Conservation (phyloP, 2,888 invertebrate species). For the Callyntrura sp. region DNA sequence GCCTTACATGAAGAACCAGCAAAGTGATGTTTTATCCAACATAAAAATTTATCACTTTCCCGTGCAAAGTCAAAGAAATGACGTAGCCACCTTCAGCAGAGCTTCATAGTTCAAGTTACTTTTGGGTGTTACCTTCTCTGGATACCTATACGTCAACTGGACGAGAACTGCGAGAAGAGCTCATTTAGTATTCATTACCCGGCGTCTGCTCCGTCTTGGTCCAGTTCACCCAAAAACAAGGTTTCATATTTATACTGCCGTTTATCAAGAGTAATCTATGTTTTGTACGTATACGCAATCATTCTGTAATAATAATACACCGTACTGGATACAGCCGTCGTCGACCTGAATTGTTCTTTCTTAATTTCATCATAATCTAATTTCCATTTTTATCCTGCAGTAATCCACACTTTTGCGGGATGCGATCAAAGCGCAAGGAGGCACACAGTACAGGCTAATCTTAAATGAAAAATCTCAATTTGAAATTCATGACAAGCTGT, state of each 20-base stretch:
- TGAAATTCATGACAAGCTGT: conserved; percentile 78
- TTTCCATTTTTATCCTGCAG: conserved; percentile 35
- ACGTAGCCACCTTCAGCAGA: neutral
- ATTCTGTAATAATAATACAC: conserved; percentile 5
- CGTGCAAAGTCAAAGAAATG: neutral
- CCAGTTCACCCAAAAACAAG: conserved; percentile 59
- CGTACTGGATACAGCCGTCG: neutral
- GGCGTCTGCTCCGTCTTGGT: conserved; percentile 59
- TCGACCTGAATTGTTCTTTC: conserved; percentile 1
- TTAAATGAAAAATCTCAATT: conserved; percentile 68
- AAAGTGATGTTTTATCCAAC: neutral
- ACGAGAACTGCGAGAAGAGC: conserved; percentile 45
- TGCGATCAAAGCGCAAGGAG: conserved; percentile 53
- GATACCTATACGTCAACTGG: neutral
- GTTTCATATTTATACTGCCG: conserved; percentile 38
- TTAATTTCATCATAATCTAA: conserved; percentile 64
- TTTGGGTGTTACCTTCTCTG: neutral
- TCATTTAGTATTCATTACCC: conserved; percentile 75
- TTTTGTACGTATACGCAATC: conserved; percentile 34
- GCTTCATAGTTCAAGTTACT: neutral
- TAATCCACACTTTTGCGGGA: conserved; percentile 66
- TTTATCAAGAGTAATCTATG: conserved; percentile 54
- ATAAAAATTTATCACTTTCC: neutral
- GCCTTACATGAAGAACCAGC: neutral
- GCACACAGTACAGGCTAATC: conserved; percentile 39